These are phyloP conservation scores for Zhuqinia jingwanae DNA, from an alignment of 2,888 invertebrate genomes.

Conservation along the genomic window DNA sequence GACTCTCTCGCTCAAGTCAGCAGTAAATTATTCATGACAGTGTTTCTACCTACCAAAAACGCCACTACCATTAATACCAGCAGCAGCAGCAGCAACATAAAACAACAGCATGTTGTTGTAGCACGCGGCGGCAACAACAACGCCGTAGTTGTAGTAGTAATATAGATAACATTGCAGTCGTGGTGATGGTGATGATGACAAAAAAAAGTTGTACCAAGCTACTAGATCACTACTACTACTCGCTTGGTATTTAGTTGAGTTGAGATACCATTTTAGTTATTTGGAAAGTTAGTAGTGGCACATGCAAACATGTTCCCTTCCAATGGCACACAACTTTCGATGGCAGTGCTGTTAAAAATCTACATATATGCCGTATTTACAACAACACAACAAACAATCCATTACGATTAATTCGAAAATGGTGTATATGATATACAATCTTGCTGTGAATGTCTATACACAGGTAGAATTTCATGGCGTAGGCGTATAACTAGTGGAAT, in stretches of 20 bases:
- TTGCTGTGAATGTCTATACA: no score
- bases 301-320: conserved; percentile 4
- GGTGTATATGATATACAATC: conserved; percentile 1
- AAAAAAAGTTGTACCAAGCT: background rate
- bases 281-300: conserved; percentile 3
- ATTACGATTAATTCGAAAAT: conserved; percentile 51
- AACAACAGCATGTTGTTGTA: conserved; percentile 38
- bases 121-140: background rate
- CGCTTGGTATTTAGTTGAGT: background rate
- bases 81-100: background rate
- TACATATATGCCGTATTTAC: background rate
- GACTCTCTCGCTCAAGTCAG: conserved; percentile 68
- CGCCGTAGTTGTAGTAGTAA: background rate
- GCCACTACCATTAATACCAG: conserved; percentile 58
- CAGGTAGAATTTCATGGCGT: no score
- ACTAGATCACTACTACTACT: background rate
- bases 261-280: conserved; percentile 43
- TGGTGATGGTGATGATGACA: background rate
- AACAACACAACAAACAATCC: conserved; percentile 36
- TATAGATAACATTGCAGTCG: conserved; percentile 5
- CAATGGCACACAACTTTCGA: conserved; percentile 19
- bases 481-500: no score
- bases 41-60: conserved; percentile 50
- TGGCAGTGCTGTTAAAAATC: conserved; percentile 44
- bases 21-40: conserved; percentile 75